These are phyloP conservation scores for Cottus gobio DNA, from an alignment of 2,113 vertebrate species.

Conservation along the genomic window DNA sequence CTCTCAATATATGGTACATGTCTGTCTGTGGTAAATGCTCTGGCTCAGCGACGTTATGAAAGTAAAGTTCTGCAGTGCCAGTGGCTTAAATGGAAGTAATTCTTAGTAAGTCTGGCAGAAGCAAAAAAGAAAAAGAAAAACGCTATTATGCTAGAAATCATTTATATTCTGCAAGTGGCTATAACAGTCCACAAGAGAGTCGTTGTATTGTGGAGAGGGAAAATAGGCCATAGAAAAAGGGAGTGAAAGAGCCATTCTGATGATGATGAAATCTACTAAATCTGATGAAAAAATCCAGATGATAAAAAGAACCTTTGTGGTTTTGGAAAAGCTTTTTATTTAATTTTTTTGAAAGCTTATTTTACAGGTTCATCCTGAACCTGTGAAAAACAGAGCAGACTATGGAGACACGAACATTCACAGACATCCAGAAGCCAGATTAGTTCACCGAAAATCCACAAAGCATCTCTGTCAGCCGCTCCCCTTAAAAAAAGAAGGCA, in stretches of 20 bases:
- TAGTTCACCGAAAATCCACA: background rate
- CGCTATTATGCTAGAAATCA: conserved; percentile 4
- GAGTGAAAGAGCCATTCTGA: background rate
- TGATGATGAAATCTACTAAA: conserved; percentile 10
- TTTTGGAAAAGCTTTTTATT: conserved; percentile 5
- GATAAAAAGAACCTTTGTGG: conserved; percentile 4
- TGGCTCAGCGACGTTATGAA: conserved; percentile 24
- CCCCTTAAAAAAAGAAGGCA: background rate
- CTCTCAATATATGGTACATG: background rate
- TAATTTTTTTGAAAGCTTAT: background rate
- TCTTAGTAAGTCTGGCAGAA: conserved; percentile 29
- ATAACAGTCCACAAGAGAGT: conserved; percentile 14
- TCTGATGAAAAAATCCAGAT: conserved; percentile 1
- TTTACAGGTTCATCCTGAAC: background rate
- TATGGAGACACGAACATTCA: background rate
- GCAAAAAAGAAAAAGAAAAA: conserved; percentile 9
- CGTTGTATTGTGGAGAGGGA: background rate
- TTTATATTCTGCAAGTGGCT: conserved; percentile 28
- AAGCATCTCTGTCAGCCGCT: background rate
- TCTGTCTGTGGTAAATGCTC: conserved; percentile 18
- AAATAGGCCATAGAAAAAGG: background rate
- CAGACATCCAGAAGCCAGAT: conserved; percentile 11
- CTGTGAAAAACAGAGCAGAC: background rate
- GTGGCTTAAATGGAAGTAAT: conserved; percentile 25
- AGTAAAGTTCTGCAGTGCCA: conserved; percentile 9